phyloP scores from a whole-genome alignment of 1,140 invertebrate genomes.

The Ectropis grisescens region DNA sequence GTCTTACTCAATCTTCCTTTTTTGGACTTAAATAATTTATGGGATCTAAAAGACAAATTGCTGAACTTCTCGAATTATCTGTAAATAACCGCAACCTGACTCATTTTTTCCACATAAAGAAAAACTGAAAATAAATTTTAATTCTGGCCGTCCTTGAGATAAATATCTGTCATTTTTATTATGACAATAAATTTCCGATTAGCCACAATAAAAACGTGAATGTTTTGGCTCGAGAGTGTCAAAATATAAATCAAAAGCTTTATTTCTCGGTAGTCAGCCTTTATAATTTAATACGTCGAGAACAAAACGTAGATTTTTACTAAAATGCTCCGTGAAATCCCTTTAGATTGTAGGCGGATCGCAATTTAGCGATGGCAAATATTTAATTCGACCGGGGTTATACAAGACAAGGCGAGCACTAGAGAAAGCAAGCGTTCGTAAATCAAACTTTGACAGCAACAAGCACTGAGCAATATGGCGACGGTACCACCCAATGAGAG shows the following conservation, averaged over 20 bases:
- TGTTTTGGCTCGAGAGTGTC: conserved; percentile 51
- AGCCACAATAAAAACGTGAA: conserved; percentile 36
- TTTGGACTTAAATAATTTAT: no score
- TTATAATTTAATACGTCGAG: conserved; percentile 53
- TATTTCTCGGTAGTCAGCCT: conserved; percentile 29
- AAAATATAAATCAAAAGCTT: conserved; percentile 53
- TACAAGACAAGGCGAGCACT: conserved; percentile 60
- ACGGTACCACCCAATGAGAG: conserved; percentile 63
- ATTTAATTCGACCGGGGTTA: conserved; percentile 34
- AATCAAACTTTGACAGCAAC: conserved; percentile 68
- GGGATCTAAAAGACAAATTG: no score
- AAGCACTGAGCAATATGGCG: conserved; percentile 65
- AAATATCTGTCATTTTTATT: conserved; percentile 34
- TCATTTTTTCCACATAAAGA: no score
- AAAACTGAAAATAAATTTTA: no score
- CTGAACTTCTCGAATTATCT: no score
- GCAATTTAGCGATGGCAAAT: conserved; percentile 24
- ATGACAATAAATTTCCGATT: conserved; percentile 42
- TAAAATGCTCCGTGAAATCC: conserved; percentile 38
- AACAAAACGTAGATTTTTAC: conserved; percentile 57
- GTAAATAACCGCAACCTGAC: no score
- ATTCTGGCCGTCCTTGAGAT: conserved; percentile 5
- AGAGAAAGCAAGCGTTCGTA: conserved; percentile 52
- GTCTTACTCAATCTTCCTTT: no score
- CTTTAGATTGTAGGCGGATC: no score